Conservation (phyloP, 2,888 invertebrate species). For the Notodonta ziczac region DNA sequence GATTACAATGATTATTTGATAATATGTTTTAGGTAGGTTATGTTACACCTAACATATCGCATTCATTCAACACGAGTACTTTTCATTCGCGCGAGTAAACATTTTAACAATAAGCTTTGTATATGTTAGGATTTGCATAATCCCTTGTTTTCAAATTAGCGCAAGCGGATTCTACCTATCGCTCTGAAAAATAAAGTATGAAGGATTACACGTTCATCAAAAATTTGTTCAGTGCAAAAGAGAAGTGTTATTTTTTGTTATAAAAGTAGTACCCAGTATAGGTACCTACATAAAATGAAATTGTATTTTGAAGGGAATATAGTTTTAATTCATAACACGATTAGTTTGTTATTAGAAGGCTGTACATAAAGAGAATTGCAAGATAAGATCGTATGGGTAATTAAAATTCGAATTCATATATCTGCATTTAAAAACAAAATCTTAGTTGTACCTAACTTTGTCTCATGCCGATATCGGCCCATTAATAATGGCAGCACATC, state of each 20-base stretch:
- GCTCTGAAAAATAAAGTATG: conserved; percentile 11
- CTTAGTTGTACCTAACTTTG: conserved; percentile 44
- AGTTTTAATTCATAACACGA: too few species aligned
- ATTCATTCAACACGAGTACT: conserved; percentile 19
- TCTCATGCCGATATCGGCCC: conserved; percentile 55
- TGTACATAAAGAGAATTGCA: too few species aligned
- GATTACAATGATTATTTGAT: neutral
- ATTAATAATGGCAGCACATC: conserved; percentile 64
- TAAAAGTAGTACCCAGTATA: too few species aligned
- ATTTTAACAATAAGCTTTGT: conserved; percentile 30
- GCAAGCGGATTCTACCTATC: conserved; percentile 21
- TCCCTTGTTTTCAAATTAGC: conserved; percentile 36
- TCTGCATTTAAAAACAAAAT: conserved; percentile 10
- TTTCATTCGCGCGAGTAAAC: conserved; percentile 25
- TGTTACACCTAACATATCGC: conserved; percentile 6
- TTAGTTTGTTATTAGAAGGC: too few species aligned
- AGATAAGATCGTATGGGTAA: too few species aligned
- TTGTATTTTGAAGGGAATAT: neutral
- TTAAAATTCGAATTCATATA: neutral
- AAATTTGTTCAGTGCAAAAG: too few species aligned
- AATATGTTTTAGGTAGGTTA: neutral
- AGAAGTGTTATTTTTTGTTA: too few species aligned
- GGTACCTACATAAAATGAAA: neutral
- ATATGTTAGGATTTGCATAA: conserved; percentile 39
- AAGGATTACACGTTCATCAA: conserved; percentile 20